Evolutionary conservation across 2,888 invertebrate species (phyloP), one percentile per base, ranked within the genome.

Genomic region (Rhyacophila evoluta): DNA sequence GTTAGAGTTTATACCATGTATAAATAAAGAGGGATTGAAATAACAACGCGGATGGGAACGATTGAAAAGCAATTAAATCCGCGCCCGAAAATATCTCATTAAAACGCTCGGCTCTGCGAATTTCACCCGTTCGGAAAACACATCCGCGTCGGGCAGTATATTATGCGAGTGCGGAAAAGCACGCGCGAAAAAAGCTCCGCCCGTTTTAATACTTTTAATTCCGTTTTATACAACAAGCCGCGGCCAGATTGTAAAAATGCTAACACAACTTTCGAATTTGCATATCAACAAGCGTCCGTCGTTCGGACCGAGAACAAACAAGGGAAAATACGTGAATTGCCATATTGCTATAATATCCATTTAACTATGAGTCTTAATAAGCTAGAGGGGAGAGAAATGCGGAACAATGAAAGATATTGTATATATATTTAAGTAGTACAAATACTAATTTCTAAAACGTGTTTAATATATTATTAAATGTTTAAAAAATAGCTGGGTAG

Each of bases 1-100:
- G 29, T 33, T 4, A 33, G 29, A 33, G 2, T 33, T 33, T 33
- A 6, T 33, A 4, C 6, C 29, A 2, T 4, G 6, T 33, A 33
- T 33, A 33, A 33, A 33, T 33, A 33, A 33, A 10, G 0, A 8
- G 19, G 25, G 10, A 19, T 55, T 25, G 8, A 0, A 55, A 55
- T 19, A 55, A 55, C 19, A 39, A 55, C 1, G 55, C 2, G 55
- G 19, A 55, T 19, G 10, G 55, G 10, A 25, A 19, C 55, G 55
- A 55, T 55, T 55, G 55, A 55, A 55, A 55, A 55, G 55, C 55
- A 55, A 55, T 55, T 55, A 55, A 19, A 55, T 55, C 55, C 55
- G 25, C 19, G 19, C 6, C 25, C 19, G 55, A 55, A 55, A 55
- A 55, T 55, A 55, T 55, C 55, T 55, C 55, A 55, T 55, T 55